Conservation (phyloP, 1,140 invertebrate species). For the Drosophila lini region DNA sequence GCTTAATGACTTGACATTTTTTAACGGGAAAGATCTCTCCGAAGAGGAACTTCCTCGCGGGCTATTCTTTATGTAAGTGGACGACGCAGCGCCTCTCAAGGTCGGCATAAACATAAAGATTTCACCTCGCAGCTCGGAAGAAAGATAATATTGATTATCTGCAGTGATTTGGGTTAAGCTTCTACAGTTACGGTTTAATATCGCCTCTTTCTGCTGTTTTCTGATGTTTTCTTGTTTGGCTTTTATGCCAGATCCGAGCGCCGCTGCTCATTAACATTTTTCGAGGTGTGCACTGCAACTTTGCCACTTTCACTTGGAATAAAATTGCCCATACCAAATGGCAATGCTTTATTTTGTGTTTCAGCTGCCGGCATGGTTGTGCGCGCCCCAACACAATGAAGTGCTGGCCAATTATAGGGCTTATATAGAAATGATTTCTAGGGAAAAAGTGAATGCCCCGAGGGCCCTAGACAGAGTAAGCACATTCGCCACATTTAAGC, state of each 20-base stretch:
- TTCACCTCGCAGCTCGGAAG: constrained; percentile 43
- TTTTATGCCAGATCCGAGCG: constrained; percentile 48
- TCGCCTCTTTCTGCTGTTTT: constrained; percentile 31
- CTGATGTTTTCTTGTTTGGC: constrained; percentile 34
- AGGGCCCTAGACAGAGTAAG: constrained; percentile 27
- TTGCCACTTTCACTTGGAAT: constrained; percentile 81
- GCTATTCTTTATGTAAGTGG: constrained; percentile 56
- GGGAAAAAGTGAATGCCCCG: constrained; percentile 73
- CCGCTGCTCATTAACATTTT: constrained; percentile 78
- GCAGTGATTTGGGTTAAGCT: constrained; percentile 62
- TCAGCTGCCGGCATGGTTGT: constrained; percentile 21
- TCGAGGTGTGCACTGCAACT: constrained; percentile 79
- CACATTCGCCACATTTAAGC: constrained; percentile 38
- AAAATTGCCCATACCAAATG: constrained; percentile 76
- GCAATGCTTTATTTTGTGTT: constrained; percentile 59
- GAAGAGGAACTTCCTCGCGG: constrained; percentile 28
- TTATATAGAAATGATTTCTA: constrained; percentile 68
- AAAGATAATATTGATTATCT: constrained; percentile 61
- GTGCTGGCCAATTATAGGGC: constrained; percentile 72
- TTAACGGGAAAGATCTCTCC: constrained; percentile 1
- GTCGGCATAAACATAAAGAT: constrained; percentile 55
- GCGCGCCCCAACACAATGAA: constrained; percentile 60
- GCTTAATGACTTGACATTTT: constrained; percentile 62
- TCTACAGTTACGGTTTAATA: constrained; percentile 62
- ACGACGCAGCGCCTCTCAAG: constrained; percentile 35